Evolutionary conservation across 1,140 invertebrate species (phyloP).

Genomic region (Penaeus japonicus): DNA sequence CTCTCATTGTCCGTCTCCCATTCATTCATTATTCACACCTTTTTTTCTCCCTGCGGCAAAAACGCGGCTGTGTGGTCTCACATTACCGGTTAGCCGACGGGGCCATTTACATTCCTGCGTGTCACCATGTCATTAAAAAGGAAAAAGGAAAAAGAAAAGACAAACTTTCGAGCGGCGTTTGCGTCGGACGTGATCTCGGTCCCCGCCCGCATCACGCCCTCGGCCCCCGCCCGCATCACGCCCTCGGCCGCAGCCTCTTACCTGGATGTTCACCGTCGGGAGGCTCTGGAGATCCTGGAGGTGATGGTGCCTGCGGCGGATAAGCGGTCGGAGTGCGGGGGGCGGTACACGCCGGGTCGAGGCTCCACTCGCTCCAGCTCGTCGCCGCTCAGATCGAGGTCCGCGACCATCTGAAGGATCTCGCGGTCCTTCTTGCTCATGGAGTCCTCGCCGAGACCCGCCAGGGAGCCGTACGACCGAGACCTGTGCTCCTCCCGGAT

Average conservation of each 20-base stretch:
- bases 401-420: conserved; percentile 89
- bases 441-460: conserved; percentile 77
- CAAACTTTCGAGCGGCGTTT: too few species aligned
- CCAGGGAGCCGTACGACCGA: conserved; percentile 86
- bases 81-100: too few species aligned
- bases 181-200: too few species aligned
- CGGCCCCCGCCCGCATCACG: not conserved
- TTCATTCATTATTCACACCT: too few species aligned
- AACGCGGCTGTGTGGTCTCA: too few species aligned
- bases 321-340: conserved; percentile 43
- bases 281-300: conserved; percentile 53
- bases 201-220: not conserved
- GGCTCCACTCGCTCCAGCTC: conserved; percentile 71
- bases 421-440: conserved; percentile 66
- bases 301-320: conserved; percentile 48
- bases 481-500: conserved; percentile 91
- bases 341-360: conserved; percentile 60
- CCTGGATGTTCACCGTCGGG: conserved; percentile 20
- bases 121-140: too few species aligned
- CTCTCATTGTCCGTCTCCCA: too few species aligned
- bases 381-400: conserved; percentile 81
- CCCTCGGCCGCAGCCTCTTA: not conserved
- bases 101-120: too few species aligned
- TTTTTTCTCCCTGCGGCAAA: too few species aligned
- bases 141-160: too few species aligned